Conservation (phyloP, 2,113 vertebrate species). For the Dromiciops gliroides region DNA sequence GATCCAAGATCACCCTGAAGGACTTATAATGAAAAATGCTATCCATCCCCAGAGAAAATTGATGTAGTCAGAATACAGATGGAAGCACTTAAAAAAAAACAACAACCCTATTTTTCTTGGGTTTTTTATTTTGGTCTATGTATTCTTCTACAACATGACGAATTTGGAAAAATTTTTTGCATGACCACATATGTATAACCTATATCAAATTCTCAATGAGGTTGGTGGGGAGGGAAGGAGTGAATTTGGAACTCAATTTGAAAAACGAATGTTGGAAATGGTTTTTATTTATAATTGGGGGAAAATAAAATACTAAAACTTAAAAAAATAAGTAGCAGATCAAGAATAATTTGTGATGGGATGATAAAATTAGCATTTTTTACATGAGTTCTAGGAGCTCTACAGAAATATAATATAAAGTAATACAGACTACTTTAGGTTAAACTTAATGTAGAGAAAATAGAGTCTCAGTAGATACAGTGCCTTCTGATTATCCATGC, state of each 20-base stretch:
- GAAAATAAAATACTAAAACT: too few species aligned
- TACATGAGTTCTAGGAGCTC: constrained; percentile 12
- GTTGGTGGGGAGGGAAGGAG: background rate
- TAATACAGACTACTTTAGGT: background rate
- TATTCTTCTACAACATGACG: background rate
- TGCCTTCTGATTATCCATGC: background rate
- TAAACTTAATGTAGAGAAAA: background rate
- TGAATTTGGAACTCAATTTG: background rate
- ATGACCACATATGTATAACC: background rate
- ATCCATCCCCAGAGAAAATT: background rate
- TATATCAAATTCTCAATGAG: background rate
- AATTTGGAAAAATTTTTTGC: background rate
- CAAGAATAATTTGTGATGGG: constrained; percentile 13
- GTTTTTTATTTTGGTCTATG: background rate
- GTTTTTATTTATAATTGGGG: background rate
- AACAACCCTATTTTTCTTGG: background rate
- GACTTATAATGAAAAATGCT: background rate
- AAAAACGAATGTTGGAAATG: background rate
- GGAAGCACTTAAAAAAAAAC: too few species aligned
- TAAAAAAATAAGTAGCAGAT: background rate
- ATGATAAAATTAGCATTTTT: constrained; percentile 11
- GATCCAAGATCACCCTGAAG: background rate
- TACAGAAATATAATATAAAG: background rate
- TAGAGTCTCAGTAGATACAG: background rate
- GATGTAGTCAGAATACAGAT: background rate